Conservation (phyloP, 2,888 invertebrate species). For the Leptothorax acervorum region DNA sequence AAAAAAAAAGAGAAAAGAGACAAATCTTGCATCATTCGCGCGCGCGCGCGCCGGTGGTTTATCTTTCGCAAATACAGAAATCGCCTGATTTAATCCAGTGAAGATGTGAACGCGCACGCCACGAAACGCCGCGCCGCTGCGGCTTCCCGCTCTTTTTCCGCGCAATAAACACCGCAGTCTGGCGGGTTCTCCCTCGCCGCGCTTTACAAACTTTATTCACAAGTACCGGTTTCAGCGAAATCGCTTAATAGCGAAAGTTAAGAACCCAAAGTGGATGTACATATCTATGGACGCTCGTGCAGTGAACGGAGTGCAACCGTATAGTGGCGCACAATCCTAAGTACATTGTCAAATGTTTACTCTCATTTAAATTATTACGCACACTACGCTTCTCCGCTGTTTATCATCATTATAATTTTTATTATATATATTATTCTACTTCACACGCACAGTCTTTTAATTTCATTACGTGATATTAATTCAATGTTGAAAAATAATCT, state of each 20-base stretch:
- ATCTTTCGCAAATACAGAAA: constrained; percentile 9
- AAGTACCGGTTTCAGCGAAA: constrained; percentile 53
- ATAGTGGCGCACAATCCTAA: constrained; percentile 1
- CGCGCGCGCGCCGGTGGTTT: neutral
- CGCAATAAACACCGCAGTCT: constrained; percentile 58
- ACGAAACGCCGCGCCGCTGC: constrained; percentile 41
- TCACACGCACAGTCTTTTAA: neutral
- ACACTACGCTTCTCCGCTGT: neutral
- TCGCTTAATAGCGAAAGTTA: constrained; percentile 60
- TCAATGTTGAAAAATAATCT: neutral
- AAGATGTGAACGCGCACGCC: constrained; percentile 26
- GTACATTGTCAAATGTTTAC: constrained; percentile 29
- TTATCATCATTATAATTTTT: neutral
- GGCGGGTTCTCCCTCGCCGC: constrained; percentile 48
- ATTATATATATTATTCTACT: neutral
- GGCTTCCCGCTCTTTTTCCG: constrained; percentile 40
- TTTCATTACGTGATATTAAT: neutral
- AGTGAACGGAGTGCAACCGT: constrained; percentile 7
- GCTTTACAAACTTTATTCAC: constrained; percentile 42
- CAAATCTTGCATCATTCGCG: neutral
- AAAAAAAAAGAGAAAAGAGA: neutral
- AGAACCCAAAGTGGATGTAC: constrained; percentile 53
- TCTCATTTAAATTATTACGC: neutral
- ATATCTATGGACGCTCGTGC: constrained; percentile 29
- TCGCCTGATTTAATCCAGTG: constrained; percentile 10